Evolutionary conservation across 2,888 invertebrate species (phyloP).

Genomic region (Noctua pronuba): DNA sequence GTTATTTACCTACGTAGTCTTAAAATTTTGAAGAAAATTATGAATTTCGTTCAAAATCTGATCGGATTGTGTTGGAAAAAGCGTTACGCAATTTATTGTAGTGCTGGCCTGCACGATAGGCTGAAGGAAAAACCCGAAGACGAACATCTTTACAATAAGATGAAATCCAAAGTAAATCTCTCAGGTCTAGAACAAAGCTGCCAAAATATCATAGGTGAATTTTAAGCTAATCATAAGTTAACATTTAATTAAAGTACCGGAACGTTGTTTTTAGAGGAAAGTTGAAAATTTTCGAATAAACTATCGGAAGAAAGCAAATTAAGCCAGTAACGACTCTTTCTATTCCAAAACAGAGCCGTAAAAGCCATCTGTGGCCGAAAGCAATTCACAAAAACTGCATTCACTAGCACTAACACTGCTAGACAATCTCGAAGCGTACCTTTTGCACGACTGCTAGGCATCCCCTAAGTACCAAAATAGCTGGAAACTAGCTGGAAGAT

Average conservation of each 20-base stretch:
- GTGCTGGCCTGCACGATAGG: no score
- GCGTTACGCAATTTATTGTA: no score
- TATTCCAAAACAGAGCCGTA: conserved; percentile 37
- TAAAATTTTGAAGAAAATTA: no score
- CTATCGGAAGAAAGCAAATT: conserved; percentile 46
- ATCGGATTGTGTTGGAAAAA: no score
- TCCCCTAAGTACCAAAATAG: neutral
- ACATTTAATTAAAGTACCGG: neutral
- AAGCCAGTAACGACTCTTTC: conserved; percentile 38
- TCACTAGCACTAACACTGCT: conserved; percentile 5
- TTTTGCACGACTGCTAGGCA: neutral
- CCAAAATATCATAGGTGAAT: neutral
- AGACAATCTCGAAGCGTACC: neutral
- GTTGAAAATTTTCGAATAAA: conserved; percentile 35
- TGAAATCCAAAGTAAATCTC: neutral
- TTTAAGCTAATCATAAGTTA: neutral
- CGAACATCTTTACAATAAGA: neutral
- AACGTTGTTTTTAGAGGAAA: neutral
- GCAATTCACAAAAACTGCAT: conserved; percentile 37
- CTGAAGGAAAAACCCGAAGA: neutral
- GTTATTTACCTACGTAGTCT: no score
- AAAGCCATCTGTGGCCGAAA: conserved; percentile 46
- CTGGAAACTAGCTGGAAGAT: no score
- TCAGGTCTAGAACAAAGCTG: neutral
- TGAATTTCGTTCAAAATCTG: no score